Percentiles rank a stretch among this genome's conserved stretches.
phyloP scores from a whole-genome alignment of 1,140 invertebrate genomes.

The Brachionus rubens region DNA sequence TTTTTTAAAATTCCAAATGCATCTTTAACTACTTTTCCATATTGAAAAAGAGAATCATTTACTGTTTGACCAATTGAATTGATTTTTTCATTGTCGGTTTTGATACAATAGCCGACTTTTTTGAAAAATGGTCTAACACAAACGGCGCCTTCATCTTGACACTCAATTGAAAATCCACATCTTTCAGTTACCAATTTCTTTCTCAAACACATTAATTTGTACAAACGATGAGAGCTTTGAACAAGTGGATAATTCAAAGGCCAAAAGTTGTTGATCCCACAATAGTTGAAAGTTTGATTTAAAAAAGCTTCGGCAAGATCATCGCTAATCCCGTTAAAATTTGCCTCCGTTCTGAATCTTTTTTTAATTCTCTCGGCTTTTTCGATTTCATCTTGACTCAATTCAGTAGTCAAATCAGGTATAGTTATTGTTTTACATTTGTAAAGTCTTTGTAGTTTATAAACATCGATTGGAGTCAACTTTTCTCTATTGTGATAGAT shows the following conservation, averaged over 20 bases:
- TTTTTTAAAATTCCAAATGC: not conserved
- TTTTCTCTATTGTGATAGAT: slow-evolving; percentile 6
- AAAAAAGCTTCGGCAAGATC: not conserved
- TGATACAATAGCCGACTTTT: slow-evolving; percentile 23
- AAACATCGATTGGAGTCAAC: slow-evolving; percentile 25
- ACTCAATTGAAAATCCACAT: slow-evolving; percentile 39
- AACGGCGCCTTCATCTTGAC: not conserved
- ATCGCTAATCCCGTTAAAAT: slow-evolving; percentile 17
- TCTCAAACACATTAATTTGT: slow-evolving; percentile 29
- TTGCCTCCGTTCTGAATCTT: slow-evolving; percentile 8
- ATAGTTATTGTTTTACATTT: slow-evolving; percentile 5
- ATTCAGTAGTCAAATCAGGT: not conserved
- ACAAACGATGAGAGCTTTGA: not conserved
- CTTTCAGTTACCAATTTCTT: not conserved
- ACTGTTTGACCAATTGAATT: slow-evolving; percentile 28
- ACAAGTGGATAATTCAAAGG: slow-evolving; percentile 29
- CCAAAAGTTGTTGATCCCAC: slow-evolving; percentile 17
- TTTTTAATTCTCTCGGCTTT: not conserved
- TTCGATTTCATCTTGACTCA: not conserved
- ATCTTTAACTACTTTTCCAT: slow-evolving; percentile 20
- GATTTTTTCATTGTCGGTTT: not conserved
- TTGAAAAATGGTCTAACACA: slow-evolving; percentile 43
- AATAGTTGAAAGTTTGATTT: not conserved
- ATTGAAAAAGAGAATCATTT: slow-evolving; percentile 28
- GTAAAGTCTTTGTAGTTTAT: slow-evolving; percentile 36